These are phyloP conservation scores for Notothenia coriiceps DNA, from an alignment of 2,113 vertebrate species.

Conservation along the genomic window DNA sequence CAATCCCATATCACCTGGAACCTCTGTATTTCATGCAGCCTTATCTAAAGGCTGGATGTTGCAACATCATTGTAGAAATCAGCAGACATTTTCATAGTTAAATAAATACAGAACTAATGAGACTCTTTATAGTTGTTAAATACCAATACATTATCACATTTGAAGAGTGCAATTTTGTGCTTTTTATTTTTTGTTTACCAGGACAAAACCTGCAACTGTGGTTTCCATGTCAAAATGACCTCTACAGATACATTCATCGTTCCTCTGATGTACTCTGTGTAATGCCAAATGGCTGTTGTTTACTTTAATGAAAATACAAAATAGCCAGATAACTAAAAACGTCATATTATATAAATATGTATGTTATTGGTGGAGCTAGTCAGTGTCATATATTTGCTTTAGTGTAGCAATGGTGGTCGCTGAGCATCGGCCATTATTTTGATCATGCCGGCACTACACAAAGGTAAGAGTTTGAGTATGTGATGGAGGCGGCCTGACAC, in stretches of 20 bases:
- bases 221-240: neutral
- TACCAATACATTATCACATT: neutral
- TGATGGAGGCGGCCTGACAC: too few species aligned
- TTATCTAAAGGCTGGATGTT: neutral
- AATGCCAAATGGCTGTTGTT: neutral
- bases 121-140: neutral
- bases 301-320: neutral
- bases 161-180: neutral
- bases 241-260: neutral
- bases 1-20: neutral
- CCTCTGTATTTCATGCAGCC: neutral
- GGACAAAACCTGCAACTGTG: neutral
- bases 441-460: too few species aligned
- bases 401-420: too few species aligned
- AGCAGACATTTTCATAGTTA: neutral
- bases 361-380: too few species aligned
- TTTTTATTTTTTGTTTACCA: neutral
- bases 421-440: too few species aligned
- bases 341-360: too few species aligned
- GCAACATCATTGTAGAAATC: neutral
- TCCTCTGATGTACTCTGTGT: neutral
- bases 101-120: neutral
- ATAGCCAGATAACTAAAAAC: neutral
- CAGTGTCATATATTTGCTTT: too few species aligned
- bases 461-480: too few species aligned